Conservation (phyloP, 1,140 invertebrate genomes). For the Trichoplusia ni region DNA sequence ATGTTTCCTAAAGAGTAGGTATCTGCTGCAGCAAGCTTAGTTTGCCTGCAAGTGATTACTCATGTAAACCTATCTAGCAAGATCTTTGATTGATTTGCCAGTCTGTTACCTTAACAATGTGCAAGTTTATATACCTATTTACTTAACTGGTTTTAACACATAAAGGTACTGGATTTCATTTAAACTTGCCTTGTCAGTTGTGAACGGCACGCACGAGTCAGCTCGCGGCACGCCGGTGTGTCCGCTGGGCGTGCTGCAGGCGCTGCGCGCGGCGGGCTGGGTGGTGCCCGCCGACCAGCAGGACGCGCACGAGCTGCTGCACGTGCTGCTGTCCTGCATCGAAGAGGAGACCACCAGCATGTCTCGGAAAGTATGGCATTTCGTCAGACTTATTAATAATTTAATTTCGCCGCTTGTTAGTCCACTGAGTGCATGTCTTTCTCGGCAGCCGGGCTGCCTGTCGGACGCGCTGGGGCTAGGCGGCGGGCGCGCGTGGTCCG, state of each 20-base stretch:
- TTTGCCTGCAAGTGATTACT: too few species aligned
- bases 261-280: slow-evolving; percentile 89
- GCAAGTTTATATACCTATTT: too few species aligned
- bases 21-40: too few species aligned
- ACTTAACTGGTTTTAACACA: too few species aligned
- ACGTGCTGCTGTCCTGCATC: slow-evolving; percentile 92
- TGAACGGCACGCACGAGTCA: slow-evolving; percentile 89
- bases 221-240: slow-evolving; percentile 85
- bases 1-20: too few species aligned
- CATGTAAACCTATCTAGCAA: too few species aligned
- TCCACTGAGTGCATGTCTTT: too few species aligned
- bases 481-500: slow-evolving; percentile 65
- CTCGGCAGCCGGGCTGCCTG: slow-evolving; percentile 84
- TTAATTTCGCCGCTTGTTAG: too few species aligned
- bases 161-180: too few species aligned
- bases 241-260: slow-evolving; percentile 89
- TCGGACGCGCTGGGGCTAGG: slow-evolving; percentile 85
- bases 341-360: slow-evolving; percentile 88
- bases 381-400: background rate
- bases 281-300: slow-evolving; percentile 94
- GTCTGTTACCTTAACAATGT: too few species aligned
- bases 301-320: slow-evolving; percentile 95
- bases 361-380: slow-evolving; percentile 77
- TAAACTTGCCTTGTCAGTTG: slow-evolving; percentile 80
- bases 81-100: too few species aligned